Base-by-base conservation (phyloP, 53 echinoderm and acorn worm species). In the Paracentrotus lividus region DNA sequence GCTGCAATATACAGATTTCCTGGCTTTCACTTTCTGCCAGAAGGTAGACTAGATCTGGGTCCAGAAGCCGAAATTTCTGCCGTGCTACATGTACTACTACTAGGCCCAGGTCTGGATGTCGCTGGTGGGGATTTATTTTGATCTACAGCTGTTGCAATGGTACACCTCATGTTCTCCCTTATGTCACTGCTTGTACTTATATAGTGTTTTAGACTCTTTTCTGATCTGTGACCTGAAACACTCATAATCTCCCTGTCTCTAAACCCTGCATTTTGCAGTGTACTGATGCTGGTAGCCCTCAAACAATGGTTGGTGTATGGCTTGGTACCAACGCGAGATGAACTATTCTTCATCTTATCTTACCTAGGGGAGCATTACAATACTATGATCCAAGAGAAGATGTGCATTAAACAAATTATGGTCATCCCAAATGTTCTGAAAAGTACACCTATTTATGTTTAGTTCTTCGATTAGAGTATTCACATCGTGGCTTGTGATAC, bases 281-380 rank as follows among this genome's bases (percentile, higher is more conserved):
- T 8, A 58, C 14, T 2, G 59, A 16, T 1, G 24, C 1, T n/a
- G 66, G 66, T 66, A 9, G 66, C 31, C 66, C 66, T 66, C 13
- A 66, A n/a, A 13, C 66, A 66, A 29, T 66, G 66, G 32, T 59
- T 66, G 66, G 66, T 66, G 66, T 66, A 66, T 9, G 8, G 29
- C 32, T 66, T 66, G 66, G 66, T 66, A 3, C 31, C 66, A 12
- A n/a, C 60, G 24, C 31, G 26, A n/a, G 66, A 66, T 66, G 66
- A 66, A 66, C 27, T 66, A 2, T 15, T 66, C 31, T 66, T 66
- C 31, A 66, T 66, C 66, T 66, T 66, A 4, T 66, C 66, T 66
- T 75, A 52, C 92, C 92, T 43, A 92, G 53, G 31, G 92, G 81
- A 8, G 34, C n/a, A 42, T 92, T 92, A 49, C 51, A 26, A 55